A percentile compares a stretch with the other conserved stretches of the same genome.
These are phyloP conservation scores for Heterochromis multidens DNA, from an alignment of 2,113 vertebrate genomes.

Conservation along the genomic window DNA sequence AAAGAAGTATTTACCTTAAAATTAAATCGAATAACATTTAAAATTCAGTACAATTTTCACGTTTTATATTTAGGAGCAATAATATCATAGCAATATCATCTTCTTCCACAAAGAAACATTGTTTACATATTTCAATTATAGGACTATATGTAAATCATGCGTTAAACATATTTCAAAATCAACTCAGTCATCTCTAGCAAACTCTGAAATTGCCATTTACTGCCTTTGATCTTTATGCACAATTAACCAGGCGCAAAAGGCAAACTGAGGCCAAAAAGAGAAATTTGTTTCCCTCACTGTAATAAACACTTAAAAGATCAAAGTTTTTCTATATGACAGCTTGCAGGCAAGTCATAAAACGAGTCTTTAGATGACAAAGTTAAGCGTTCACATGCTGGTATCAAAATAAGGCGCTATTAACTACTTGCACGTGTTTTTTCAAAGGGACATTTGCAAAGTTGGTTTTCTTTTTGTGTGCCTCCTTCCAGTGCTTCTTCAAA, in stretches of 20 bases:
- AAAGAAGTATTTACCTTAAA: no score
- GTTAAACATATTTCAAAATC: not conserved
- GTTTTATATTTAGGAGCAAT: not conserved
- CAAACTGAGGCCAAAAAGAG: not conserved
- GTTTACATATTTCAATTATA: not conserved
- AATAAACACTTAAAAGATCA: conserved; percentile 49
- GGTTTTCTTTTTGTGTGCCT: not conserved
- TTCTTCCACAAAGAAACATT: not conserved
- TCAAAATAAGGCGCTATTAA: conserved; percentile 23
- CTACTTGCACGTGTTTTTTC: conserved; percentile 31
- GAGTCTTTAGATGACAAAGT: not conserved
- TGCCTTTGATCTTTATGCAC: conserved; percentile 49
- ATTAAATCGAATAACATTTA: not conserved
- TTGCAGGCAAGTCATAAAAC: conserved; percentile 41
- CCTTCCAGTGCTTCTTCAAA: not conserved
- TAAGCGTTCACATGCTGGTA: conserved; percentile 42
- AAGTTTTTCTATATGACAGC: conserved; percentile 26
- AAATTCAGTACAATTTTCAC: not conserved
- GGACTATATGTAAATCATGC: not conserved
- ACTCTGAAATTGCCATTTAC: not conserved
- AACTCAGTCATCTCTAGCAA: not conserved
- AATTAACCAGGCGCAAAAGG: conserved; percentile 22
- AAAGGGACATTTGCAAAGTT: not conserved
- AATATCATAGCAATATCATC: not conserved
- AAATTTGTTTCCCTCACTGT: not conserved